Percentiles rank a stretch among this genome's conserved stretches.
phyloP scores from a whole-genome alignment of 2,888 invertebrate genomes.

The Rhopalosiphum nymphaeae region DNA sequence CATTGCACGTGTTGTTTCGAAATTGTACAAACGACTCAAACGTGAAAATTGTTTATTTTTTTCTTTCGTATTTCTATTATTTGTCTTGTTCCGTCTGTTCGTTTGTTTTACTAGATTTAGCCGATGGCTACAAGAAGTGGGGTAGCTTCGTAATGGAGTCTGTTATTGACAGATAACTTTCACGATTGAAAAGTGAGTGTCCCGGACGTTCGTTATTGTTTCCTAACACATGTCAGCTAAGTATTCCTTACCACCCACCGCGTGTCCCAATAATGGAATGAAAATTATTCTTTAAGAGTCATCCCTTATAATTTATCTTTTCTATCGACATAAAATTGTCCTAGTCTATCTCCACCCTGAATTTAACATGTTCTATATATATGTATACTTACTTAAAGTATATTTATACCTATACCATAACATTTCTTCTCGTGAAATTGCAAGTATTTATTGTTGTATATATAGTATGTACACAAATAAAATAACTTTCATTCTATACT shows the following conservation, averaged over 20 bases:
- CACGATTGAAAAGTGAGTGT: conserved; percentile 64
- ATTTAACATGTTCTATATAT: neutral
- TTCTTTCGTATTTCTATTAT: conserved; percentile 45
- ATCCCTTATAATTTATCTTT: conserved; percentile 34
- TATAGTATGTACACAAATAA: neutral
- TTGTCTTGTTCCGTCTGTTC: conserved; percentile 52
- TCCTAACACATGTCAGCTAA: conserved; percentile 56
- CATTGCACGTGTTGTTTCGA: conserved; percentile 54
- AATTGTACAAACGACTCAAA: conserved; percentile 62
- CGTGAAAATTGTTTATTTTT: conserved; percentile 64
- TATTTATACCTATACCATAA: neutral
- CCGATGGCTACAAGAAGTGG: conserved; percentile 36
- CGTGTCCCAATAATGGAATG: neutral
- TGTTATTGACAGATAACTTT: conserved; percentile 65
- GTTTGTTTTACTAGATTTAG: conserved; percentile 60
- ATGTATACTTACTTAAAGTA: neutral
- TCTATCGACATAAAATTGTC: neutral
- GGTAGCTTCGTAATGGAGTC: conserved; percentile 59
- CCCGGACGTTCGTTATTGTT: conserved; percentile 65
- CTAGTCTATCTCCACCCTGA: neutral
- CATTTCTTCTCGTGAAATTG: neutral
- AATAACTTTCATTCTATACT: neutral
- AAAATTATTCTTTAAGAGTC: conserved; percentile 40
- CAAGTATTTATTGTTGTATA: neutral
- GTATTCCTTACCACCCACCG: neutral